Conservation (phyloP, 2,888 invertebrate species). For the Physocephala rufipes region DNA sequence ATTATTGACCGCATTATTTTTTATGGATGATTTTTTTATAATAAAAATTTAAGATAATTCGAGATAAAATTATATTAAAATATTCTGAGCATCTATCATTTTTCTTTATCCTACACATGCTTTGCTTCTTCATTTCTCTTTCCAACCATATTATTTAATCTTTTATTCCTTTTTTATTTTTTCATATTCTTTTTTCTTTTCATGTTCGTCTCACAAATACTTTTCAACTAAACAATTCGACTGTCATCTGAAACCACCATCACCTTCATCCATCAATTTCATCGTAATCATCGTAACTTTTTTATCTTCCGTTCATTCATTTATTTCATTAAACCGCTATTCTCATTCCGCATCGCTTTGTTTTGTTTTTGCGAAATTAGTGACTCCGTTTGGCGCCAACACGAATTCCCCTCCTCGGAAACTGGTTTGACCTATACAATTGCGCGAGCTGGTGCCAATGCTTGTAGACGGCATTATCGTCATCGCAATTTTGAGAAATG, state of each 20-base stretch:
- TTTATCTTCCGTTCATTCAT: background rate
- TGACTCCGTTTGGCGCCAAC: slow-evolving; percentile 59
- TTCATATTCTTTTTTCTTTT: too few species aligned
- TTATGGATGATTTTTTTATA: too few species aligned
- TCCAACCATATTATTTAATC: too few species aligned
- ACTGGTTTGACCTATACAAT: slow-evolving; percentile 64
- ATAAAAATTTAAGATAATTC: too few species aligned
- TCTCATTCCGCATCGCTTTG: background rate
- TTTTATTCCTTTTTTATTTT: too few species aligned
- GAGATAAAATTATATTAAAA: too few species aligned
- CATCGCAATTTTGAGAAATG: slow-evolving; percentile 50
- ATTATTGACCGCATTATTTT: too few species aligned
- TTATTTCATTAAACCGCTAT: background rate
- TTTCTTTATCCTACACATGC: too few species aligned
- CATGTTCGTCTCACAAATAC: background rate
- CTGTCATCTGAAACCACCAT: slow-evolving; percentile 45
- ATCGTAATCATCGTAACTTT: slow-evolving; percentile 36
- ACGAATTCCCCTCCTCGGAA: slow-evolving; percentile 62
- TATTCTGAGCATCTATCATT: too few species aligned
- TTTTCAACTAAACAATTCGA: slow-evolving; percentile 34
- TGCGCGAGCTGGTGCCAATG: slow-evolving; percentile 57
- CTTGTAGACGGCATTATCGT: slow-evolving; percentile 51
- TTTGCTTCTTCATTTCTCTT: too few species aligned
- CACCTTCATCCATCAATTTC: too few species aligned
- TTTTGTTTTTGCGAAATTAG: slow-evolving; percentile 14